These are phyloP conservation scores for Elephantulus edwardii DNA, from an alignment of 2,113 vertebrate genomes.

Conservation along the genomic window DNA sequence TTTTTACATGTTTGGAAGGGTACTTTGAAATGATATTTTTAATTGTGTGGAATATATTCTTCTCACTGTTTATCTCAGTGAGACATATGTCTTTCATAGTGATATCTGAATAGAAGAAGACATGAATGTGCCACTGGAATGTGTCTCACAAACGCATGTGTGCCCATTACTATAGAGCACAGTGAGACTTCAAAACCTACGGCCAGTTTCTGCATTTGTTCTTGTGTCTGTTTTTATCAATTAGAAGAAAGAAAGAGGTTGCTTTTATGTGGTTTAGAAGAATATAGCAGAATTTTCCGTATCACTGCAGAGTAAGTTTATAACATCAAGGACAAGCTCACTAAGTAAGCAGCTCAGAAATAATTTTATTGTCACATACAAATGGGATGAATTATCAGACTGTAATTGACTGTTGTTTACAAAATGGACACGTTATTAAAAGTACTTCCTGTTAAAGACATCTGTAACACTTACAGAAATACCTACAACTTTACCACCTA, in stretches of 20 bases:
- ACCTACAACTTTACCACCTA: too few relatives aligned
- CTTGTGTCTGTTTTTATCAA: background rate
- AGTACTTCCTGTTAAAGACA: background rate
- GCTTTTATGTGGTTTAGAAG: background rate
- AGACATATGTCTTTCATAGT: background rate
- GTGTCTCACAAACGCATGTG: rapidly evolving
- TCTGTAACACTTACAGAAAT: too few relatives aligned
- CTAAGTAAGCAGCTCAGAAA: background rate
- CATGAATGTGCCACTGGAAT: background rate
- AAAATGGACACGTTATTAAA: conserved; percentile 26
- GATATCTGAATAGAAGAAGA: background rate
- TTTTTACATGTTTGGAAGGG: conserved; percentile 46
- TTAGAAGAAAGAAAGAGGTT: background rate
- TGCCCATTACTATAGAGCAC: background rate
- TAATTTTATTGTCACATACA: background rate
- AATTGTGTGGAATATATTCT: conserved; percentile 31
- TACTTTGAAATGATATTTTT: background rate
- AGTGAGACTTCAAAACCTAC: background rate
- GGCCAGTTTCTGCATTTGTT: background rate
- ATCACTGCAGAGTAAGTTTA: background rate
- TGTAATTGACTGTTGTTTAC: conserved; percentile 29
- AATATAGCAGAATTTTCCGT: background rate
- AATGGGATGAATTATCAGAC: background rate
- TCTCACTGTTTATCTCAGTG: background rate
- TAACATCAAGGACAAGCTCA: background rate